Conservation (phyloP, 2,797 vertebrate genomes). For the Catamblyrhynchus diadema region DNA sequence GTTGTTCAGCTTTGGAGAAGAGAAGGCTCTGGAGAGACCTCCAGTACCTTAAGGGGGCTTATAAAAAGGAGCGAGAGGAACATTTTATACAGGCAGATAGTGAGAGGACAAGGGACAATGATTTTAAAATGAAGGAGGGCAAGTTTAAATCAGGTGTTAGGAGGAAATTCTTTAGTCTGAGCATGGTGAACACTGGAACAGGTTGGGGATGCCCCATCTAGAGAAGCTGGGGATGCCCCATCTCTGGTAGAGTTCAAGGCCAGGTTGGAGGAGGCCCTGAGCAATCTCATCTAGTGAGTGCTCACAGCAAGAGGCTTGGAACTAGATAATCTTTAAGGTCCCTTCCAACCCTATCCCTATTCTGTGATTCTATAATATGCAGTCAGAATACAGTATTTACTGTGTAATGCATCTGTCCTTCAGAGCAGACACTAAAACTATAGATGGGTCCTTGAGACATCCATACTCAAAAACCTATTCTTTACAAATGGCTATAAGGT, state of each 20-base stretch:
- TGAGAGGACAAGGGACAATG: neutral
- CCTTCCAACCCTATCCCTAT: neutral
- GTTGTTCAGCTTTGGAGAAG: neutral
- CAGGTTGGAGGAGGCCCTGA: neutral
- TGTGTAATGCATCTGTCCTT: neutral
- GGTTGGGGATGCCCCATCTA: neutral
- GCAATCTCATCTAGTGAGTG: neutral
- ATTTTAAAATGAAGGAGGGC: neutral
- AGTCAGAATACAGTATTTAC: neutral
- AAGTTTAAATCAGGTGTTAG: neutral
- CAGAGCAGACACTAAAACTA: neutral
- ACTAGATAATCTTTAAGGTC: neutral
- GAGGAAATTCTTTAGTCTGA: neutral
- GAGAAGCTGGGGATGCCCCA: neutral
- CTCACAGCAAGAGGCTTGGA: neutral
- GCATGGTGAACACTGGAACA: neutral
- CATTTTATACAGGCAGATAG: neutral
- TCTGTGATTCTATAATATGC: neutral
- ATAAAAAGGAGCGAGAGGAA: neutral
- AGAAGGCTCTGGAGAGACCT: neutral
- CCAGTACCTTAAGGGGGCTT: neutral
- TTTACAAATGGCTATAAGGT: neutral
- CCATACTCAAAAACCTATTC: neutral
- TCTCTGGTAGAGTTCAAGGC: neutral
- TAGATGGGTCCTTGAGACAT: neutral